These are phyloP conservation scores for Brienomyrus longianalis DNA, from an alignment of 2,113 vertebrate genomes.

Conservation along the genomic window DNA sequence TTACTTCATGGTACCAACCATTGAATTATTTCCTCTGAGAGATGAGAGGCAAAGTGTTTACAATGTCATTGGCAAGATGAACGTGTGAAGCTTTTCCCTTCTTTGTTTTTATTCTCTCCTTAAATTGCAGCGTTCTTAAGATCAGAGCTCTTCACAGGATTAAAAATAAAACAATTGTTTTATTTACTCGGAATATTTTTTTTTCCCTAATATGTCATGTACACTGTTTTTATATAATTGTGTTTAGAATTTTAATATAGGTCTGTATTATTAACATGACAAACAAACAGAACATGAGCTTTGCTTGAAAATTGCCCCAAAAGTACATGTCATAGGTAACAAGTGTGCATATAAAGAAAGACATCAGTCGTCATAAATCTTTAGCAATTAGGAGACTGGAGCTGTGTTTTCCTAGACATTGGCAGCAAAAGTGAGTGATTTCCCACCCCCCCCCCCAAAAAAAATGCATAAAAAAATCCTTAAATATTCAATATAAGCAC, in stretches of 20 bases:
- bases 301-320: neutral
- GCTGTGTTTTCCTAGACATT: conserved; percentile 29
- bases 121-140: neutral
- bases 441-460: neutral
- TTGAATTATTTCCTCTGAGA: conserved; percentile 32
- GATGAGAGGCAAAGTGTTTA: conserved; percentile 35
- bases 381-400: conserved; percentile 55
- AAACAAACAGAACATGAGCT: neutral
- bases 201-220: neutral
- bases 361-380: conserved; percentile 64
- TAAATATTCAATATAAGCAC: conserved; percentile 5
- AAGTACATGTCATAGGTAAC: conserved; percentile 42
- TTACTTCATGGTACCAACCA: conserved; percentile 38
- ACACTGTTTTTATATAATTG: neutral
- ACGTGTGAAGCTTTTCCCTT: neutral
- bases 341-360: conserved; percentile 53
- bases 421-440: conserved; percentile 19
- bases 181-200: neutral
- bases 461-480: conserved; percentile 29
- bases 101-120: neutral
- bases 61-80: conserved; percentile 21
- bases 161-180: neutral
- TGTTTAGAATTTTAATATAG: neutral
- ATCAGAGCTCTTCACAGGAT: neutral
- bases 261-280: neutral